Evolutionary conservation across 2,797 vertebrate genomes (phyloP).

Genomic region (Sarcoramphus papa): DNA sequence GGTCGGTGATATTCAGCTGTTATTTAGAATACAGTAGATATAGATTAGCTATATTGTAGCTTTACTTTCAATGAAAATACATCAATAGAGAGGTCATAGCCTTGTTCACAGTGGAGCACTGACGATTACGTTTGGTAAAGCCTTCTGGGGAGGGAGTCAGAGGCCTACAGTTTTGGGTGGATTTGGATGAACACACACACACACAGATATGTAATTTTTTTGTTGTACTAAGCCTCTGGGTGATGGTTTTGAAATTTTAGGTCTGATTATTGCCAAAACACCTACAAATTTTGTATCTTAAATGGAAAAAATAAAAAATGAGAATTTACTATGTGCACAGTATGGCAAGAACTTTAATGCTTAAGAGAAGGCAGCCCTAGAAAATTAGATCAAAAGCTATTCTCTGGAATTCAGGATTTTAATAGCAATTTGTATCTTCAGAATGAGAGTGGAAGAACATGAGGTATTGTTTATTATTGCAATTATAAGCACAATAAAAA

Average conservation of each 20-base stretch:
- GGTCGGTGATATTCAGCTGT: not conserved
- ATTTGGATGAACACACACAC: not conserved
- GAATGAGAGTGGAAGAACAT: not conserved
- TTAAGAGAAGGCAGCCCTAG: not conserved
- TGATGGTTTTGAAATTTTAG: not conserved
- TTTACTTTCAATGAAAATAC: not conserved
- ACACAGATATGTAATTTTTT: rapidly evolving
- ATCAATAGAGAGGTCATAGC: not conserved
- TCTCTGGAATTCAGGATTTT: not conserved
- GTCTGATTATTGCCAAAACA: not conserved
- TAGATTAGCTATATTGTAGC: not conserved
- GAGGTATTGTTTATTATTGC: constrained; percentile 18
- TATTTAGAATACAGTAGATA: not conserved
- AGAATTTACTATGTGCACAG: rapidly evolving
- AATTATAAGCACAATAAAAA: constrained; percentile 25
- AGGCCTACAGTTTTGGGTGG: not conserved
- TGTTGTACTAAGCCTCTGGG: not conserved
- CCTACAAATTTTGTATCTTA: not conserved
- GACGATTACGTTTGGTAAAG: not conserved
- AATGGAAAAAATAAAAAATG: not conserved
- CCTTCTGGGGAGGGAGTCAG: not conserved
- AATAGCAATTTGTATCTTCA: not conserved
- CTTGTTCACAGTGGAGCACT: not conserved
- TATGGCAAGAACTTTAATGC: not conserved
- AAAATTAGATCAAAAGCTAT: not conserved